phyloP scores from a whole-genome alignment of 2,888 invertebrate species.

The Tenthredo scrophulariae region DNA sequence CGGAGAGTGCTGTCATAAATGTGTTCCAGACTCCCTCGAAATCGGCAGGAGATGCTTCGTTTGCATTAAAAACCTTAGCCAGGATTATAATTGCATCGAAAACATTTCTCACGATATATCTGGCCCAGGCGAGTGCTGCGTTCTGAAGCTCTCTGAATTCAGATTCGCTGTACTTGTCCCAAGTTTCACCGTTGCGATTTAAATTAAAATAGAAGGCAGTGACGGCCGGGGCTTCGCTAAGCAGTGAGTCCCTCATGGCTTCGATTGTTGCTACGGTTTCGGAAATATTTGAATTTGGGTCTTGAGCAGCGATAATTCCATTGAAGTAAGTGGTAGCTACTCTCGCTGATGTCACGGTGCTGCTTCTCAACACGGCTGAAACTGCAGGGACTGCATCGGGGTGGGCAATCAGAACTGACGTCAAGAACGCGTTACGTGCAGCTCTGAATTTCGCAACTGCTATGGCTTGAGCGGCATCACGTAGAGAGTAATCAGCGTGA shows the following conservation, averaged over 20 bases:
- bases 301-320: not conserved
- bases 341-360: not conserved
- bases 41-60: not conserved
- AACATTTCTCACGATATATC: not conserved
- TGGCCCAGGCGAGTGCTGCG: not conserved
- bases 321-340: not conserved
- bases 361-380: too few species aligned
- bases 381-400: not conserved
- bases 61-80: not conserved
- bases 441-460: not conserved
- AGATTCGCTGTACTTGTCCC: not conserved
- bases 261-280: not conserved
- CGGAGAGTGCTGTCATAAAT: not conserved
- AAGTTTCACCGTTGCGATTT: not conserved
- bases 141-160: not conserved
- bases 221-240: not conserved
- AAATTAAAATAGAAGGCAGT: not conserved
- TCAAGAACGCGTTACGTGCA: not conserved
- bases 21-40: not conserved
- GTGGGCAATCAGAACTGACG: not conserved
- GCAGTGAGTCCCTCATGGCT: not conserved
- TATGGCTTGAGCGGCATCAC: not conserved
- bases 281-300: not conserved
- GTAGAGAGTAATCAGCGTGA: not conserved
- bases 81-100: not conserved